These are phyloP conservation scores for Ophion slaviceki DNA, from an alignment of 2,888 invertebrate genomes.

Conservation along the genomic window DNA sequence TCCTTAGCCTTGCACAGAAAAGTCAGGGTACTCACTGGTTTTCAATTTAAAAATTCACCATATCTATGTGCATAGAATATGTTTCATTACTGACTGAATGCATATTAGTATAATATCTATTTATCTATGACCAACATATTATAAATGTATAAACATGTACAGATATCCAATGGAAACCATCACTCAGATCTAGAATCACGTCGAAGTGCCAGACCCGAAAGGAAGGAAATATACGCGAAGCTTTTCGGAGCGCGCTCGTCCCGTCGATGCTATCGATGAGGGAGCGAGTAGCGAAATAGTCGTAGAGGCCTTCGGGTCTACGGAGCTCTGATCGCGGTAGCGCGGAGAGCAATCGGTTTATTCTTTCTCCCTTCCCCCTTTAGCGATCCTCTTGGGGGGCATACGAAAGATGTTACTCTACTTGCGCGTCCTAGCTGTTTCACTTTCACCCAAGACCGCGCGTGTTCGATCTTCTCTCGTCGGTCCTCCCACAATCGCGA, in stretches of 20 bases:
- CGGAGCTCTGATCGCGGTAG: constrained; percentile 14
- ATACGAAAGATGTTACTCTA: constrained; percentile 79
- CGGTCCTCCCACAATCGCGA: constrained; percentile 77
- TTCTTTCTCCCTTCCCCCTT: background rate
- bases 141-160: background rate
- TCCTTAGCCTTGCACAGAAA: background rate
- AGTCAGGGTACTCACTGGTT: background rate
- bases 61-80: background rate
- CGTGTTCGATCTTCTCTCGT: constrained; percentile 40
- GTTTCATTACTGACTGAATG: background rate
- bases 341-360: constrained; percentile 3
- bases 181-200: background rate
- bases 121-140: background rate
- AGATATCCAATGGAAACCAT: background rate
- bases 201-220: background rate
- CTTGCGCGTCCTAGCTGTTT: constrained; percentile 77
- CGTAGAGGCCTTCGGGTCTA: background rate
- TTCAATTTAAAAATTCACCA: background rate
- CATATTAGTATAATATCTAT: background rate
- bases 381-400: background rate
- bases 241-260: constrained; percentile 25
- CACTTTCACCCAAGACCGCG: constrained; percentile 79
- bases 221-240: background rate
- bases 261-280: constrained; percentile 58
- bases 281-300: constrained; percentile 61